Conservation (phyloP, 1,140 invertebrate species). For the Ceratosolen solmsi region DNA sequence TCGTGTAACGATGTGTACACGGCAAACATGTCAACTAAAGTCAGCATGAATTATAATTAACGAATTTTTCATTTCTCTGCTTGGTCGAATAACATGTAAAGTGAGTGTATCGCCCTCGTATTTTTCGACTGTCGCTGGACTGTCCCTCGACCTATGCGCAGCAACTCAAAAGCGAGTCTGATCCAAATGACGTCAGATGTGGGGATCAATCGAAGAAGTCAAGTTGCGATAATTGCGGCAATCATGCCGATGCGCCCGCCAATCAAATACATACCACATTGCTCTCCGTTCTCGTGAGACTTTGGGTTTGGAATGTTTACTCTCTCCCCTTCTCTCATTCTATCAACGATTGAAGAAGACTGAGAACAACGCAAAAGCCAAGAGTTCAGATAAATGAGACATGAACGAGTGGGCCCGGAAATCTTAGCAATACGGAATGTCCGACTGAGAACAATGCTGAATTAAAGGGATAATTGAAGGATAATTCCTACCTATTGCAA, state of each 20-base stretch:
- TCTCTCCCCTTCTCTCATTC: too few species aligned
- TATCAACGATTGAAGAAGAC: not conserved
- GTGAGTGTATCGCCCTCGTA: not conserved
- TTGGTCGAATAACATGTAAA: not conserved
- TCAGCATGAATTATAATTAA: constrained; percentile 6
- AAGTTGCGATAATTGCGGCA: constrained; percentile 72
- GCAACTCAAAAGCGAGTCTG: not conserved
- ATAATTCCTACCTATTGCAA: not conserved
- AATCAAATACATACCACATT: constrained; percentile 54
- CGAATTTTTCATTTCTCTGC: not conserved
- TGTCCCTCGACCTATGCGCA: not conserved
- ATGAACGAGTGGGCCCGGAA: not conserved
- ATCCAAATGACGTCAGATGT: constrained; percentile 58
- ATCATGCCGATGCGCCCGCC: constrained; percentile 63
- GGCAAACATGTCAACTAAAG: constrained; percentile 20
- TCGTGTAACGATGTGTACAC: not conserved
- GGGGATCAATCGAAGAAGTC: constrained; percentile 70
- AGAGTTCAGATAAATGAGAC: not conserved
- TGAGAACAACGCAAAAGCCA: not conserved
- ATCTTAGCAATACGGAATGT: not conserved
- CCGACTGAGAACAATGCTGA: not conserved
- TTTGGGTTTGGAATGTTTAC: not conserved
- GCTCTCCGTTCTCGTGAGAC: not conserved
- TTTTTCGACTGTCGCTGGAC: too few species aligned
- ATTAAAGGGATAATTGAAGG: constrained; percentile 28